Percentiles rank a stretch among this genome's conserved stretches.
These are phyloP conservation scores for Nomada hirtipes DNA, from an alignment of 2,888 invertebrate genomes.

Conservation along the genomic window DNA sequence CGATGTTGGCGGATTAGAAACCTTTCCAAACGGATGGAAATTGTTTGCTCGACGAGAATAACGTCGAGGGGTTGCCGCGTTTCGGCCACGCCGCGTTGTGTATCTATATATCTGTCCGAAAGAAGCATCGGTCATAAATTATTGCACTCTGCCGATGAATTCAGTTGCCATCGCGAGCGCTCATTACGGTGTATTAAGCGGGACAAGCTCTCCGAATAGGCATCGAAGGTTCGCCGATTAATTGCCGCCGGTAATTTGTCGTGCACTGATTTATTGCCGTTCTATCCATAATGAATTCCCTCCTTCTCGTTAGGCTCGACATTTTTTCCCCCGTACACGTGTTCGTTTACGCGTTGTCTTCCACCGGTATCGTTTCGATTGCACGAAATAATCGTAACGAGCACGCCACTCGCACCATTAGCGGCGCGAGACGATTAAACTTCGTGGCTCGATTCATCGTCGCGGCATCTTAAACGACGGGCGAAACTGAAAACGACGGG, in stretches of 20 bases:
- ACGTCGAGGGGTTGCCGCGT: conserved; percentile 8
- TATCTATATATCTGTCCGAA: conserved; percentile 19
- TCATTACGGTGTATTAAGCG: conserved; percentile 63
- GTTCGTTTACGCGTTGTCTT: conserved; percentile 23
- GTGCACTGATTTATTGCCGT: conserved; percentile 45
- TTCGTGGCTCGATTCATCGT: not conserved
- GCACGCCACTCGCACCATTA: conserved; percentile 8
- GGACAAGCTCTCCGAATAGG: conserved; percentile 65
- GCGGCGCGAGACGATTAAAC: not conserved
- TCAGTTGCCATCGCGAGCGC: conserved; percentile 61
- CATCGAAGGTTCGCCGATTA: conserved; percentile 52
- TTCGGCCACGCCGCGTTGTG: not conserved
- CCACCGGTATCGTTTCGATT: conserved; percentile 2
- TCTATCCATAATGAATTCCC: conserved; percentile 33
- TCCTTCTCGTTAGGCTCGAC: conserved; percentile 23
- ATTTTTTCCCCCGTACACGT: conserved; percentile 22
- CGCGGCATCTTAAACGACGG: not conserved
- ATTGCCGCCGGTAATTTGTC: conserved; percentile 65
- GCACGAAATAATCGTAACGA: conserved; percentile 27
- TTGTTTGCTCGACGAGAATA: conserved; percentile 66
- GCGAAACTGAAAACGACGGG: not conserved
- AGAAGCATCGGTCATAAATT: conserved; percentile 61
- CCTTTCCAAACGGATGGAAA: conserved; percentile 73
- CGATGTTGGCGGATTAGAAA: conserved; percentile 69
- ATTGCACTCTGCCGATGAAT: conserved; percentile 55